Conservation (phyloP, 2,113 vertebrate genomes). For the cattle (Bos taurus) region DNA sequence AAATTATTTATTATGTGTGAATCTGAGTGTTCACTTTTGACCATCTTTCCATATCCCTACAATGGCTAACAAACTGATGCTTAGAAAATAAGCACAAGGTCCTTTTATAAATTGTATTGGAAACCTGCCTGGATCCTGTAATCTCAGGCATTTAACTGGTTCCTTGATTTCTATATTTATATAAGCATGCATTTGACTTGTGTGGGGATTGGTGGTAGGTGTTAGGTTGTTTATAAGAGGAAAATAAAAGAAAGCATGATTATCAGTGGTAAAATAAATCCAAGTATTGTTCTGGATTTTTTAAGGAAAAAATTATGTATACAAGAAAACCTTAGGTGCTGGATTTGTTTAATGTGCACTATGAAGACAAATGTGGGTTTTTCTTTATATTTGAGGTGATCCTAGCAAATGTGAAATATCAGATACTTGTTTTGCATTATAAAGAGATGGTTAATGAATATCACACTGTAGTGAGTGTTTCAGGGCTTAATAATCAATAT, state of each 20-base stretch:
- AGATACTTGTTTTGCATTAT: neutral
- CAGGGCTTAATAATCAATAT: neutral
- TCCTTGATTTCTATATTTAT: neutral
- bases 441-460: neutral
- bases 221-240: neutral
- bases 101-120: neutral
- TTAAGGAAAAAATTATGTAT: neutral
- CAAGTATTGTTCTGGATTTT: neutral
- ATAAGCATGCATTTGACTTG: neutral
- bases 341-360: neutral
- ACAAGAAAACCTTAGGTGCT: neutral
- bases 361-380: neutral
- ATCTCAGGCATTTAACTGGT: neutral
- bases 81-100: neutral
- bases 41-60: neutral
- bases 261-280: neutral
- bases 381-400: neutral
- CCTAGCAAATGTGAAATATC: neutral
- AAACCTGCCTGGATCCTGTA: neutral
- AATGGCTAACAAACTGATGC: neutral
- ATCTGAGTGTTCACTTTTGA: neutral
- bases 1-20: neutral
- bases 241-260: neutral
- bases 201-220: neutral
- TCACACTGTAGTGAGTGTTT: neutral